These are phyloP conservation scores for Centropus bengalensis DNA, from an alignment of 2,113 vertebrate genomes.

Conservation along the genomic window DNA sequence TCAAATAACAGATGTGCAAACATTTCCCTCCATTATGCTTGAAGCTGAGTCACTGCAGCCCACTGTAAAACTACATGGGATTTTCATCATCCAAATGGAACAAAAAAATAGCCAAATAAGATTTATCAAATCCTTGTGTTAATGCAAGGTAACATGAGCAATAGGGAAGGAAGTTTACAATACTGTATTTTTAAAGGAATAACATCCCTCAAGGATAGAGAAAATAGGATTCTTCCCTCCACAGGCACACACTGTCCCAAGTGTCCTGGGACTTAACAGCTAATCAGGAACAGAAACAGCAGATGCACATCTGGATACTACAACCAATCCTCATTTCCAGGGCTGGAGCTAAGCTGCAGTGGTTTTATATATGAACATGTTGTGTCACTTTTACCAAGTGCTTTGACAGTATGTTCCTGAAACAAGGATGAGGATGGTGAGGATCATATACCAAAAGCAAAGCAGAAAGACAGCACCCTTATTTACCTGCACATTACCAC, in stretches of 20 bases:
- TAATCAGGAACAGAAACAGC: background rate
- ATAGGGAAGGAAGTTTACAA: background rate
- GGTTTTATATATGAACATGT: background rate
- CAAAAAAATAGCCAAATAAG: background rate
- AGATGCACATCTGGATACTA: background rate
- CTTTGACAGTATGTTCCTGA: background rate
- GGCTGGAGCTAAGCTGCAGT: constrained; percentile 27
- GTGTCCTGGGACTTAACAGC: background rate
- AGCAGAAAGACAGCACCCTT: constrained; percentile 4
- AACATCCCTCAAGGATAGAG: background rate
- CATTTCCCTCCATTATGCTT: background rate
- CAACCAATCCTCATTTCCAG: background rate
- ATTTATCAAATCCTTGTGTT: background rate
- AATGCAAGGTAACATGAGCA: background rate
- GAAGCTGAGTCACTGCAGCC: background rate
- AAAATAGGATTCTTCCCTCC: background rate
- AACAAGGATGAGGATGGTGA: background rate
- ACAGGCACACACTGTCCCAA: background rate
- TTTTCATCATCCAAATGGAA: background rate
- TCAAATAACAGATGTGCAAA: background rate
- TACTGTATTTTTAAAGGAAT: background rate
- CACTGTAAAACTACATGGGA: background rate
- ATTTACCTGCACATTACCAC: background rate
- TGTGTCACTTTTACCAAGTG: background rate
- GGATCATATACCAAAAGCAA: background rate